Evolutionary conservation across 1,140 invertebrate species (phyloP).

Genomic region (Palaemon carinicauda): DNA sequence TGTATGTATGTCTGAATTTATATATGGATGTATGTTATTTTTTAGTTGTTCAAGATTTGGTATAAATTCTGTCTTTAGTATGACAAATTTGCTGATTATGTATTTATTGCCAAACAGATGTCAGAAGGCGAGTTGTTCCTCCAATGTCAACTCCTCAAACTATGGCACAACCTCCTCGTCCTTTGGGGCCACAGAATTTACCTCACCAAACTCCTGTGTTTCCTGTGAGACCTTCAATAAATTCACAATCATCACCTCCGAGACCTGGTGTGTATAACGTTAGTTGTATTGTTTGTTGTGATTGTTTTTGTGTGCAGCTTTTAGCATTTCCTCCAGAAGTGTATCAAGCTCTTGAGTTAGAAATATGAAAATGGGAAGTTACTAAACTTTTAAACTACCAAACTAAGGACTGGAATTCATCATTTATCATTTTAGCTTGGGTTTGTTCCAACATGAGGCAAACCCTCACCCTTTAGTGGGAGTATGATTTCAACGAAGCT

Average conservation of each 20-base stretch:
- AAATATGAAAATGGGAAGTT: too few relatives aligned
- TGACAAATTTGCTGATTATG: not conserved
- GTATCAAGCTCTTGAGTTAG: not conserved
- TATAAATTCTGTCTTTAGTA: not conserved
- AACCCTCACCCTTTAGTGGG: too few relatives aligned
- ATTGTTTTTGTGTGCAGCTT: not conserved
- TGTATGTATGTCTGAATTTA: too few relatives aligned
- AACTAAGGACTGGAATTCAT: too few relatives aligned
- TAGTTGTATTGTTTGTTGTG: not conserved
- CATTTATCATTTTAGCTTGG: too few relatives aligned
- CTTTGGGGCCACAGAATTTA: not conserved
- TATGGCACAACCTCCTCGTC: not conserved
- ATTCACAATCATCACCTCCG: not conserved
- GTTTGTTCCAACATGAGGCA: too few relatives aligned
- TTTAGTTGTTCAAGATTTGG: too few relatives aligned
- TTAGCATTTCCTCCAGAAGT: not conserved
- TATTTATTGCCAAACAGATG: not conserved
- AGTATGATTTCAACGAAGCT: too few relatives aligned
- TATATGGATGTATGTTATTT: too few relatives aligned
- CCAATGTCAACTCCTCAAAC: not conserved
- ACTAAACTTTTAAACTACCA: too few relatives aligned
- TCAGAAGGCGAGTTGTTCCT: slow-evolving; percentile 24
- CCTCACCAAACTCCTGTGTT: slow-evolving; percentile 32
- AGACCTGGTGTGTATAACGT: slow-evolving; percentile 20
- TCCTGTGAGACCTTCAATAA: slow-evolving; percentile 4